These are phyloP conservation scores for Lepeophtheirus nordmannii DNA, from an alignment of 2,888 invertebrate genomes.

Conservation along the genomic window DNA sequence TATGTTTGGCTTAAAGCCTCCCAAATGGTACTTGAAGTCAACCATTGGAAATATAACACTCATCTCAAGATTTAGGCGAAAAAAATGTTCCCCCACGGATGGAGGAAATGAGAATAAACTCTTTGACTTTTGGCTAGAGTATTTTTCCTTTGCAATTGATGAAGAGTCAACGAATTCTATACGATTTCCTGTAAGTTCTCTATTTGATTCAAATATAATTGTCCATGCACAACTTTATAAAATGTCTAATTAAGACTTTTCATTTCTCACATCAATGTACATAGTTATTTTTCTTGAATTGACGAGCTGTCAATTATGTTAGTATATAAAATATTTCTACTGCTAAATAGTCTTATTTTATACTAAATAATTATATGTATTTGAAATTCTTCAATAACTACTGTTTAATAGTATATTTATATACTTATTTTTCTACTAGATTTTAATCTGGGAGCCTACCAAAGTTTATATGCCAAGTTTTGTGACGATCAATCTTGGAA, in stretches of 20 bases:
- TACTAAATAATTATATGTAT: too few species aligned
- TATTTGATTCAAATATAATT: neutral
- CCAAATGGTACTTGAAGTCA: conserved; percentile 81
- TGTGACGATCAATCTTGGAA: conserved; percentile 83
- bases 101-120: conserved; percentile 65
- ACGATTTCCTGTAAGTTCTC: conserved; percentile 63
- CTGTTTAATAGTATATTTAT: too few species aligned
- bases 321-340: too few species aligned
- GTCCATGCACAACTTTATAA: too few species aligned
- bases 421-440: conserved; percentile 36
- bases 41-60: conserved; percentile 90
- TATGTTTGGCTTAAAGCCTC: conserved; percentile 78
- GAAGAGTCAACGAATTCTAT: conserved; percentile 58
- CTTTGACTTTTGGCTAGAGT: conserved; percentile 96
- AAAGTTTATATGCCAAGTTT: conserved; percentile 89
- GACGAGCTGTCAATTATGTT: neutral
- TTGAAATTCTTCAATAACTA: too few species aligned
- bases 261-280: neutral
- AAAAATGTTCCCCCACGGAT: conserved; percentile 51
- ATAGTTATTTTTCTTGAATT: neutral
- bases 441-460: conserved; percentile 72
- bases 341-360: too few species aligned
- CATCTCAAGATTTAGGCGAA: conserved; percentile 42
- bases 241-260: neutral
- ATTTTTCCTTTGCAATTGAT: conserved; percentile 70